Percentiles rank a stretch among this genome's conserved stretches.
These are phyloP conservation scores for Mimachlamys varia DNA, from an alignment of 2,888 invertebrate species.

Conservation along the genomic window DNA sequence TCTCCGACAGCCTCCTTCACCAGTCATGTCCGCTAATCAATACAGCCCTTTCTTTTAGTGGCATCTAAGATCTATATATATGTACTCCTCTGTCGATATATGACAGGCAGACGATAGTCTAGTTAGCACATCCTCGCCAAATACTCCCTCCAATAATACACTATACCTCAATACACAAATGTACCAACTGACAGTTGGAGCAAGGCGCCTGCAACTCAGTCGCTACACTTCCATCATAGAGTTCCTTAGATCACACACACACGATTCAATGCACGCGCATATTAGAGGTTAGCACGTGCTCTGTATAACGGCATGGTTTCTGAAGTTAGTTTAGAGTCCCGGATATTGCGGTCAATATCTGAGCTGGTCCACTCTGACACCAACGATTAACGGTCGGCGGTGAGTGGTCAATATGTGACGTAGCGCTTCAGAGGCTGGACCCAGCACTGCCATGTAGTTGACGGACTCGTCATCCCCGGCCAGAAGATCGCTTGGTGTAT, in stretches of 20 bases:
- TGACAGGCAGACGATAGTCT: background rate
- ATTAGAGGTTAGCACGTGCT: constrained; percentile 35
- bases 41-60: background rate
- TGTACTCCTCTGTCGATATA: constrained; percentile 7
- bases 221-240: background rate
- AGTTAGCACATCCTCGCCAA: background rate
- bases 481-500: background rate
- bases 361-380: background rate
- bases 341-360: constrained; percentile 31
- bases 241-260: background rate
- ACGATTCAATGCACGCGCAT: constrained; percentile 5
- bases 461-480: background rate
- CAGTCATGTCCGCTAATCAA: constrained; percentile 3
- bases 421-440: background rate
- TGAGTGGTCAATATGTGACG: background rate
- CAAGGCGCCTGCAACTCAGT: background rate
- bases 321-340: constrained; percentile 10
- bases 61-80: background rate
- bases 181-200: background rate
- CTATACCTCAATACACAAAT: background rate
- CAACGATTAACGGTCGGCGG: background rate
- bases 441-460: background rate
- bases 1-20: constrained; percentile 22
- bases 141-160: background rate
- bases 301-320: background rate